Evolutionary conservation across 2,113 vertebrate genomes (phyloP).

Genomic region (Pedetes capensis): DNA sequence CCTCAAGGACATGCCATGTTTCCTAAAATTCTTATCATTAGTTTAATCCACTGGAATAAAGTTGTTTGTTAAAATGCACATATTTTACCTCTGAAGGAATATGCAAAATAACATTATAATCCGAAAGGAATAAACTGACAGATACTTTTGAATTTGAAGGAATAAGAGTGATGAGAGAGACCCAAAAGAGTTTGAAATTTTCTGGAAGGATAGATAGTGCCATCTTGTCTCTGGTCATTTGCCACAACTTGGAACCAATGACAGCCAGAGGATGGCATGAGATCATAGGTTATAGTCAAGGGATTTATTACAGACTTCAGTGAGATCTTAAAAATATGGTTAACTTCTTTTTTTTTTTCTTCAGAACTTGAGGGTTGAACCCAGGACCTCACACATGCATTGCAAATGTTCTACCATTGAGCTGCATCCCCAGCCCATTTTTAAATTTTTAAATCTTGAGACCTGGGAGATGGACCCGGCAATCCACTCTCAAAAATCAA

Average conservation of each 20-base stretch:
- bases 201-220: background rate
- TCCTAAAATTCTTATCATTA: background rate
- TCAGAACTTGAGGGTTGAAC: no score
- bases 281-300: background rate
- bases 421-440: no score
- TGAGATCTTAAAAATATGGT: background rate
- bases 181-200: background rate
- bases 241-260: background rate
- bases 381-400: no score
- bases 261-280: background rate
- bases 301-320: background rate
- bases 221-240: background rate
- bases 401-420: no score
- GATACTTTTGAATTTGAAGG: background rate
- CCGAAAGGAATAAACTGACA: background rate
- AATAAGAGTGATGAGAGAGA: background rate
- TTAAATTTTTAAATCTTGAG: no score
- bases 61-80: conserved; percentile 1
- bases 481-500: no score
- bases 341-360: no score
- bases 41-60: background rate
- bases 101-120: background rate
- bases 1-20: background rate
- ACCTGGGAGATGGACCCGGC: no score
- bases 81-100: no score